Percentiles rank a stretch among this genome's conserved stretches.
These are phyloP conservation scores for Ennomos erosarius DNA, from an alignment of 2,888 invertebrate genomes.

Conservation along the genomic window DNA sequence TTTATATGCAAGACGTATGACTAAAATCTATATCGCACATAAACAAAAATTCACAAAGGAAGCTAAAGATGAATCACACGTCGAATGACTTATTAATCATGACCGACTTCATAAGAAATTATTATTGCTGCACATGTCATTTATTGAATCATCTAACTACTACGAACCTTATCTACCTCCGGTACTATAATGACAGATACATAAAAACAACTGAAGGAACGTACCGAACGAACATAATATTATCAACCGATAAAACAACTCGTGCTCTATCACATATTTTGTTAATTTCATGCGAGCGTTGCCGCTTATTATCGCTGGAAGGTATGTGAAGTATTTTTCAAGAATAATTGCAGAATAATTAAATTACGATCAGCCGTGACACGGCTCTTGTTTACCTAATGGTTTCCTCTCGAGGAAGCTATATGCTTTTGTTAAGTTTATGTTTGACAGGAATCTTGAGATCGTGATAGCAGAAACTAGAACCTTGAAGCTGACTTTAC, in stretches of 20 bases:
- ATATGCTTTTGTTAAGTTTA: slow-evolving; percentile 39
- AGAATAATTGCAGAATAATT: slow-evolving; percentile 3
- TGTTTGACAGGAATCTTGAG: slow-evolving; percentile 39
- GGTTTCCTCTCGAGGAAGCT: slow-evolving; percentile 36
- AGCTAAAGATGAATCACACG: slow-evolving; percentile 9
- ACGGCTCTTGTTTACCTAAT: slow-evolving; percentile 24
- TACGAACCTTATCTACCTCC: background rate
- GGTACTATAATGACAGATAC: background rate
- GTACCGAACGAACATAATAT: slow-evolving; percentile 1
- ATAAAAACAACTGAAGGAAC: background rate
- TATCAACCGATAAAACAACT: slow-evolving; percentile 3
- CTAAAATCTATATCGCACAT: background rate
- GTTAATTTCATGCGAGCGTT: background rate
- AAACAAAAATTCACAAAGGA: slow-evolving; percentile 4
- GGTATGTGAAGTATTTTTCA: slow-evolving; percentile 34
- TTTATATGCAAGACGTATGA: background rate
- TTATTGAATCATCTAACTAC: too few species aligned
- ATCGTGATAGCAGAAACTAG: slow-evolving; percentile 31
- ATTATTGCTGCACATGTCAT: background rate
- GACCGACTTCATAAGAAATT: slow-evolving; percentile 8
- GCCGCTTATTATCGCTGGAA: slow-evolving; percentile 11
- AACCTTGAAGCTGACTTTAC: slow-evolving; percentile 33
- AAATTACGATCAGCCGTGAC: slow-evolving; percentile 15
- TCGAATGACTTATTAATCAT: slow-evolving; percentile 3
- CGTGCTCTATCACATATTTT: slow-evolving; percentile 2